A percentile compares a stretch with the other conserved stretches of the same genome.
phyloP scores from a whole-genome alignment of 2,888 invertebrate genomes.

The Drosophila atripex region DNA sequence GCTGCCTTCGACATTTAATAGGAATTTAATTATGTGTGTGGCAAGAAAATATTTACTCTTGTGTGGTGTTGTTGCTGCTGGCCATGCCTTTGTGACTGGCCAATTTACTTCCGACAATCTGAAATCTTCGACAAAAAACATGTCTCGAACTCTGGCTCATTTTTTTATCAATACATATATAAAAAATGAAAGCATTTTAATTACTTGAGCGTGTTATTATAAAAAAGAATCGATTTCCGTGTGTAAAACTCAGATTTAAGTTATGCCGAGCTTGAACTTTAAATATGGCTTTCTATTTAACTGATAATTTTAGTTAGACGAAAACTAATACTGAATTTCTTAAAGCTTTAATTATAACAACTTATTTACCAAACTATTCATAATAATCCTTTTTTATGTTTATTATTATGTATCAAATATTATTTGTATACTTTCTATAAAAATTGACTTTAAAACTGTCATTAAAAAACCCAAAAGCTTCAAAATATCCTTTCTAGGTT shows the following conservation, averaged over 20 bases:
- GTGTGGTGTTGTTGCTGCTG: slow-evolving; percentile 1
- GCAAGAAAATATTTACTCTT: slow-evolving; percentile 12
- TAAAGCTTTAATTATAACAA: too few species aligned
- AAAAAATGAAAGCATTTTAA: slow-evolving; percentile 31
- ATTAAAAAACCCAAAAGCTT: background rate
- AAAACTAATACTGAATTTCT: too few species aligned
- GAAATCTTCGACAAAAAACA: slow-evolving; percentile 5
- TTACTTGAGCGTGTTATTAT: slow-evolving; percentile 24
- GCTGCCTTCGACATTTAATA: slow-evolving; percentile 34
- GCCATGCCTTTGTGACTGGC: slow-evolving; percentile 11
- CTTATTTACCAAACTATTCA: too few species aligned
- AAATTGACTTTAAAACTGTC: background rate
- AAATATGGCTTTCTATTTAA: too few species aligned
- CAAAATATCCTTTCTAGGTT: background rate
- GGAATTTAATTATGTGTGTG: slow-evolving; percentile 40
- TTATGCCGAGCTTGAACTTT: too few species aligned
- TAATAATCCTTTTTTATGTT: too few species aligned
- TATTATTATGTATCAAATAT: too few species aligned
- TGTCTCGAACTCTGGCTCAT: background rate
- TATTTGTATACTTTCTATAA: too few species aligned
- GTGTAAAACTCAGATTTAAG: too few species aligned
- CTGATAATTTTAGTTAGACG: too few species aligned
- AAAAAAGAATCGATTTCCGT: background rate
- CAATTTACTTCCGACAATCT: slow-evolving; percentile 8
- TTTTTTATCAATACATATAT: slow-evolving; percentile 25